Percentiles rank a stretch among this genome's conserved stretches.
phyloP scores from a whole-genome alignment of 2,113 vertebrate genomes.

The Gambusia affinis region DNA sequence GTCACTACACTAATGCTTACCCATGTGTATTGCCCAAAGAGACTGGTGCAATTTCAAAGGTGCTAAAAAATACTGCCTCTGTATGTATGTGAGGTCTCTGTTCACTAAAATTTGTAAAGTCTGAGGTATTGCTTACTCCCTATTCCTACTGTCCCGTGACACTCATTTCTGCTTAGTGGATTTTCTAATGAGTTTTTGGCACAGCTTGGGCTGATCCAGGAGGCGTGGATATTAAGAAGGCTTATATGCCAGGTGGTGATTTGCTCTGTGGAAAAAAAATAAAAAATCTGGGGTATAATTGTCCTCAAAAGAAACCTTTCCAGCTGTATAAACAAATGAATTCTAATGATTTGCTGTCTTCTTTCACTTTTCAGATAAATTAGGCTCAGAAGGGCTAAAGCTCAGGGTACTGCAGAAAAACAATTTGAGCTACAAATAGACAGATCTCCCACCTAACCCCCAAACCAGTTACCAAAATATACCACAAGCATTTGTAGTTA shows the following conservation, averaged over 20 bases:
- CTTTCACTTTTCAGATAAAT: slow-evolving; percentile 12
- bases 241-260: slow-evolving; percentile 66
- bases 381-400: slow-evolving; percentile 1
- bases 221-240: slow-evolving; percentile 38
- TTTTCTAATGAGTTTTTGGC: slow-evolving; percentile 72
- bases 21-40: slow-evolving; percentile 47
- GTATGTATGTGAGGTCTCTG: slow-evolving; percentile 28
- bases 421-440: neutral
- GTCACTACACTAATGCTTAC: slow-evolving; percentile 5
- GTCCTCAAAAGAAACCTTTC: slow-evolving; percentile 44
- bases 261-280: slow-evolving; percentile 36
- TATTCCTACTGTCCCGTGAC: slow-evolving; percentile 42
- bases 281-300: slow-evolving; percentile 24
- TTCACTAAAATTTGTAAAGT: slow-evolving; percentile 57
- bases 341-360: slow-evolving; percentile 30
- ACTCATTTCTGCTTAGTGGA: slow-evolving; percentile 51
- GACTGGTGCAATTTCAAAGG: slow-evolving; percentile 51
- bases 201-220: slow-evolving; percentile 47
- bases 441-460: neutral
- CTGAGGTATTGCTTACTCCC: slow-evolving; percentile 37
- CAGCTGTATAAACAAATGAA: slow-evolving; percentile 51
- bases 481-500: neutral
- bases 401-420: neutral
- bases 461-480: neutral
- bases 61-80: slow-evolving; percentile 30